phyloP scores from a whole-genome alignment of 2,888 invertebrate genomes.

The Leuctra nigra region DNA sequence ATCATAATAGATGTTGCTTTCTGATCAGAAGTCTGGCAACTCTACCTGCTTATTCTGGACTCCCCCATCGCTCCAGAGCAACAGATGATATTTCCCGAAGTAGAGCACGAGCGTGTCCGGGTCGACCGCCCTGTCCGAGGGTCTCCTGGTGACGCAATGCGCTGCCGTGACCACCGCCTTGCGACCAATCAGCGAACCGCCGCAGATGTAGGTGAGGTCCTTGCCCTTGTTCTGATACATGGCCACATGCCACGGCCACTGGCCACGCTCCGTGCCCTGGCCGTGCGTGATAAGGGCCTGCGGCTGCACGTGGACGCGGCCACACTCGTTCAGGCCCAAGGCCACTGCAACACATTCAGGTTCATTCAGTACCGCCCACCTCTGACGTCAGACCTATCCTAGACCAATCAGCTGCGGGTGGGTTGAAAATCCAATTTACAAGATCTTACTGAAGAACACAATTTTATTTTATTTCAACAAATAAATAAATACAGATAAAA shows the following conservation, averaged over 20 bases:
- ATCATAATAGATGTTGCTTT: too few relatives aligned
- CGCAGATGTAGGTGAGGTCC: slow-evolving; percentile 52
- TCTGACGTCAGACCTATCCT: too few relatives aligned
- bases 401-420: too few relatives aligned
- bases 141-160: slow-evolving; percentile 50
- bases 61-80: slow-evolving; percentile 36
- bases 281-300: slow-evolving; percentile 54
- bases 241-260: slow-evolving; percentile 64
- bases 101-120: slow-evolving; percentile 37
- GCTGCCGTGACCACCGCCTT: slow-evolving; percentile 55
- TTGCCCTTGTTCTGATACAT: slow-evolving; percentile 48
- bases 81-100: slow-evolving; percentile 37
- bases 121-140: slow-evolving; percentile 35
- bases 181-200: slow-evolving; percentile 52
- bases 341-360: too few relatives aligned
- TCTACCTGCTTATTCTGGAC: slow-evolving; percentile 34
- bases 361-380: too few relatives aligned
- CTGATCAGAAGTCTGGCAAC: background rate
- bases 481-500: too few relatives aligned
- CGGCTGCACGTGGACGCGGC: slow-evolving; percentile 45
- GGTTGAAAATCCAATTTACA: too few relatives aligned
- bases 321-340: too few relatives aligned
- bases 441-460: too few relatives aligned
- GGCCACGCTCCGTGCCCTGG: slow-evolving; percentile 50
- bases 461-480: too few relatives aligned